Conservation (phyloP, 2,888 invertebrate genomes). For the Aromia moschata region DNA sequence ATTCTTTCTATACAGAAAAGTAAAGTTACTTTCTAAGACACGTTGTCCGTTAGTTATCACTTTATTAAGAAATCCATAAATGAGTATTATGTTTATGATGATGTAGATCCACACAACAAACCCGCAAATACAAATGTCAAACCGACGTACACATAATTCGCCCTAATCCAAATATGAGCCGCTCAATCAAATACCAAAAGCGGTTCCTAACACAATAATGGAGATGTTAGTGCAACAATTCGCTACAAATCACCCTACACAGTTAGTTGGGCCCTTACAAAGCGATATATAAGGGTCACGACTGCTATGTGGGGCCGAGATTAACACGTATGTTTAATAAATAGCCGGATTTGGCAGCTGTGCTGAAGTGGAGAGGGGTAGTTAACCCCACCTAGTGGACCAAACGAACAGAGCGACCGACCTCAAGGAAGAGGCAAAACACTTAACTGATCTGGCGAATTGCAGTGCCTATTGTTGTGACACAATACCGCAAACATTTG, state of each 20-base stretch:
- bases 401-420: slow-evolving; percentile 19
- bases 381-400: slow-evolving; percentile 51
- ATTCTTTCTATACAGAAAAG: no score
- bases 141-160: slow-evolving; percentile 48
- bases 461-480: slow-evolving; percentile 58
- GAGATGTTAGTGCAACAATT: slow-evolving; percentile 60
- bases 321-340: slow-evolving; percentile 66
- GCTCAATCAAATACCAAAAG: slow-evolving; percentile 61
- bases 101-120: slow-evolving; percentile 11
- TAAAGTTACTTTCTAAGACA: no score
- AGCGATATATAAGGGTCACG: slow-evolving; percentile 36
- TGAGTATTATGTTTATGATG: not conserved
- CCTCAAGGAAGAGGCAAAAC: not conserved
- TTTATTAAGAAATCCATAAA: no score
- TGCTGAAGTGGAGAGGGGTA: slow-evolving; percentile 57
- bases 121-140: slow-evolving; percentile 40
- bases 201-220: slow-evolving; percentile 58
- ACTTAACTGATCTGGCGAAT: slow-evolving; percentile 43
- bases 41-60: no score
- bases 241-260: slow-evolving; percentile 54
- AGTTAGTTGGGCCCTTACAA: slow-evolving; percentile 14
- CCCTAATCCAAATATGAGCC: slow-evolving; percentile 55
- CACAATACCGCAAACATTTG: slow-evolving; percentile 64
- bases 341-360: slow-evolving; percentile 64
- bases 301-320: slow-evolving; percentile 53